Evolutionary conservation across 2,888 invertebrate species (phyloP), one percentile per base, ranked within the genome.

Genomic region (Pheosia tremula): DNA sequence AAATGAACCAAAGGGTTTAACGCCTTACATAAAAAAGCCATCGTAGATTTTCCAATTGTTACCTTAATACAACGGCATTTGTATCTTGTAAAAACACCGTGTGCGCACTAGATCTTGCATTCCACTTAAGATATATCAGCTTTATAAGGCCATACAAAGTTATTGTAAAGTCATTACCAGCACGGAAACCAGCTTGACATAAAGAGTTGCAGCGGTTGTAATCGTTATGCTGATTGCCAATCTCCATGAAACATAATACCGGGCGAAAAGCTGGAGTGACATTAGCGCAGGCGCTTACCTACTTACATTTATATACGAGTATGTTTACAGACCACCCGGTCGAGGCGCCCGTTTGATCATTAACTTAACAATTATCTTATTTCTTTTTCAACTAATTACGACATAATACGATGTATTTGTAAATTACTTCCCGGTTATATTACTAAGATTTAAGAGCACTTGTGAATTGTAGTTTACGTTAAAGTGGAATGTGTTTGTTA

Each of bases 161-260:
- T 80, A 84, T 75, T 77, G 79, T 68, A 59, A 71, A 74, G 77
- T 77, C 78, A 80, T 82, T 80, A 80, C 69, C 72, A 62, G 74
- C 62, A 69, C 73, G 70, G 71, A 74, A 71, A 63, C 62, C 67
- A 68, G 65, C 67, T 69, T 77, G 81, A 79, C 81, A 77, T 74
- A 76, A 24, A 75, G 75, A 79, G 77, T 74, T 77, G 78, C 74
- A 74, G 67, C 65, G 61, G 59, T 70, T 66, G 66, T 70, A 73
- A 76, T 75, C 69, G 75, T 79, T 80, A 80, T 77, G 80, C 72
- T 80, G 79, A 86, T 84, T 86, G 82, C 77, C 68, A 78, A 80
- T 82, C 74, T 77, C 74, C 71, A 70, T 74, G 74, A 77, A 76
- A 76, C 73, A 75, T 69, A 72, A 77, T 72, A 77, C 74, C 74